These are phyloP conservation scores for Leucophenga montana DNA, from an alignment of 2,888 invertebrate species.

Conservation along the genomic window DNA sequence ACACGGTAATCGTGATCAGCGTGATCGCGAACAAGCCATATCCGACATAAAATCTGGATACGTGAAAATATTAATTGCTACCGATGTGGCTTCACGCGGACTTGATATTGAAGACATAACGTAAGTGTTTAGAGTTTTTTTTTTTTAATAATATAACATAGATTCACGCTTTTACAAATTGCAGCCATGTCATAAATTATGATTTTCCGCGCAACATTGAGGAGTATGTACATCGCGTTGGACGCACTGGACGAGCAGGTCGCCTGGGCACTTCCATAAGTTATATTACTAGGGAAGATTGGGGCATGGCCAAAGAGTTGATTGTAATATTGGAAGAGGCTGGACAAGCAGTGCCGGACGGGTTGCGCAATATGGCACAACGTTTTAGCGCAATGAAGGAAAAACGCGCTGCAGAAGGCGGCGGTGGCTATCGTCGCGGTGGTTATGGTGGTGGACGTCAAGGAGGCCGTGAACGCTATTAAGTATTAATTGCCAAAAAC, in stretches of 20 bases:
- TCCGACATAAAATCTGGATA: constrained; percentile 86
- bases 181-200: constrained; percentile 85
- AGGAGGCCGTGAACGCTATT: constrained; percentile 15
- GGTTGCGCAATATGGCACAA: constrained; percentile 83
- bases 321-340: constrained; percentile 92
- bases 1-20: constrained; percentile 91
- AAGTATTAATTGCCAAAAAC: neutral
- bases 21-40: constrained; percentile 86
- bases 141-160: no score
- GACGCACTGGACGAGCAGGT: constrained; percentile 95
- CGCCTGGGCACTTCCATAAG: constrained; percentile 87
- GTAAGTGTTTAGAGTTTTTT: constrained; percentile 69
- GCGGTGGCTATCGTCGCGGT: constrained; percentile 36
- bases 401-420: constrained; percentile 75
- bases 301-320: constrained; percentile 86
- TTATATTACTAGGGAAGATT: constrained; percentile 85
- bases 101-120: constrained; percentile 92
- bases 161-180: no score
- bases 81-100: constrained; percentile 95
- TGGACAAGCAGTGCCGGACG: constrained; percentile 85
- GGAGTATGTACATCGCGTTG: constrained; percentile 94
- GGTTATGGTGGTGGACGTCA: constrained; percentile 42
- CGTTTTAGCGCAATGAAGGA: constrained; percentile 82
- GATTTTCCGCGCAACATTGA: constrained; percentile 96
- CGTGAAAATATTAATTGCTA: constrained; percentile 90